Evolutionary conservation across 2,888 invertebrate genomes (phyloP), one percentile per base, ranked within the genome.

Genomic region (Stenodema calcarata): DNA sequence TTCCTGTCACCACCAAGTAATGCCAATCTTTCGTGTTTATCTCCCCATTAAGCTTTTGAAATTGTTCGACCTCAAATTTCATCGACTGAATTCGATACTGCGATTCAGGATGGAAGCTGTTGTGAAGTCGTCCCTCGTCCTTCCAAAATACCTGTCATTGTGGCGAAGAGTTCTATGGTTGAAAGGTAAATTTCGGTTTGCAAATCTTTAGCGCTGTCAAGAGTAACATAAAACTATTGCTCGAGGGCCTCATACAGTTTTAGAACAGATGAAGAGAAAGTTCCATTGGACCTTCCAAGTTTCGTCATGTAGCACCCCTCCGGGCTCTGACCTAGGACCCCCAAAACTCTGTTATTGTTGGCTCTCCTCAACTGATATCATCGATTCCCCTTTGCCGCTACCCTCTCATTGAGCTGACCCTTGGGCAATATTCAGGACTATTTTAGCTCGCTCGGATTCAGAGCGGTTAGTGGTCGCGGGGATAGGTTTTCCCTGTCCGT

Each of bases 241-340:
- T 62, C 12, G 23, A 6, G 11, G 62, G 23, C 6, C 18, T 27
- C 23, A 27, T 62, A 62, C 62, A 62, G 62, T 62, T 62, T 62
- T 62, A 62, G 9, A 62, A 62, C 62, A 62, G 62, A 62, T 62
- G 62, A 62, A 62, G 62, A 23, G 62, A 62, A 62, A 62, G 62
- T 62, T 62, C 62, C 62, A 62, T 23, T 62, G 62, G 62, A 9
- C 62, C 62, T 62, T 62, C 62, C 62, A 62, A 27, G 62, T 62
- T 62, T 62, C 62, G 62, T 62, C 62, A 62, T 62, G 27, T 18
- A 62, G 62, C 62, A 23, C 62, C 62, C 62, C 62, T 18, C 23
- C 62, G 62, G 62, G 62, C 62, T 62, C 62, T 62, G 62, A 62
- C 62, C 62, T 62, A 62, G 62, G 62, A 62, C 62, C 62, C 62